Evolutionary conservation across 2,888 invertebrate genomes (phyloP), one percentile per base, ranked within the genome.

Genomic region (Aelia acuminata): DNA sequence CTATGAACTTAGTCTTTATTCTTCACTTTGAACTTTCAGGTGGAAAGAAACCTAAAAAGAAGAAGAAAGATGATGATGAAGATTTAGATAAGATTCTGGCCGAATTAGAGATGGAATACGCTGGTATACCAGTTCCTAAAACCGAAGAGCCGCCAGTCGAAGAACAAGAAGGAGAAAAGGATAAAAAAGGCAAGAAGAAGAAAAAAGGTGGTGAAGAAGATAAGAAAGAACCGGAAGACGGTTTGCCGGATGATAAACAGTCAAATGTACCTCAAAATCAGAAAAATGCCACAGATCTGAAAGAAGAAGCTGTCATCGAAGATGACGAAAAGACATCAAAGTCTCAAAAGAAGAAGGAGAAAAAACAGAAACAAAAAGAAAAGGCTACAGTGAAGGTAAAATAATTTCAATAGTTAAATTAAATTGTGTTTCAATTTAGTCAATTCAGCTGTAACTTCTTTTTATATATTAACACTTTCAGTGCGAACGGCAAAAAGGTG

Each of bases 281-380:
- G 89, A 57, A 57, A 18, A 22, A 18, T 70, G 31, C 8, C 1
- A 11, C 35, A 20, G 63, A 70, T 35, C 63, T 70, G 5, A 94
- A 94, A 90, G 94, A 93, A 84, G 94, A 94, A 90, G 94, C 93
- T 89, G 94, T 94, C 90, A 94, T 93, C 75, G 94, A 94, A 90
- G 94, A 94, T 89, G 94, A 94, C 89, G 92, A 93, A 31, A 91
- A 93, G 53, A 95, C 95, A 93, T 95, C 96, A 22, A 96, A 97
- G 8, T 96, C 97, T 3, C 97, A 97, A 91, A 97, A 97, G 93
- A 97, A 97, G 91, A 97, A 97, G 91, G 97, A 97, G 91, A 97
- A 97, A 91, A 97, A 97, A 91, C 96, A 97, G 92, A 96, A 96
- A 91, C 95, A 95, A 91, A 94, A 95, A 91, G 96, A 96, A 91